Percentiles rank a stretch among this genome's conserved stretches.
phyloP scores from a whole-genome alignment of 1,140 invertebrate genomes.

The Leptestheria dahalacensis region DNA sequence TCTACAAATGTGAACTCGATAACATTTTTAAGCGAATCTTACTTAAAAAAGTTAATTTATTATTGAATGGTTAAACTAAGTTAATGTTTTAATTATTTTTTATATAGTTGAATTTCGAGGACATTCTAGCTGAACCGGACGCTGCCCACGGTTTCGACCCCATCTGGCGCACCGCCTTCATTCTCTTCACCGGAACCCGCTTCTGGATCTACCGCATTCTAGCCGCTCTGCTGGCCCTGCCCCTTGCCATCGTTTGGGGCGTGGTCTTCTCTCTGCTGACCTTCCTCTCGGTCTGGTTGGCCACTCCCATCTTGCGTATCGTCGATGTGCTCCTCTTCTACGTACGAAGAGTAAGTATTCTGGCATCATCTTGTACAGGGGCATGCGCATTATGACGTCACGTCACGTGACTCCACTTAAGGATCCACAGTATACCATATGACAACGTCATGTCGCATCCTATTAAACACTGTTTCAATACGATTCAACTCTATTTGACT shows the following conservation, averaged over 20 bases:
- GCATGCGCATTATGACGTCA: too few relatives aligned
- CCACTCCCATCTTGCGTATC: slow-evolving; percentile 26
- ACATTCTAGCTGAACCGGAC: slow-evolving; percentile 36
- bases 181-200: slow-evolving; percentile 31
- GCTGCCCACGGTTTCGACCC: slow-evolving; percentile 31
- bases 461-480: too few relatives aligned
- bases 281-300: slow-evolving; percentile 29
- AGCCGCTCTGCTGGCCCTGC: slow-evolving; percentile 26
- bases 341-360: slow-evolving; percentile 22
- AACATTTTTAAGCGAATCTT: too few relatives aligned
- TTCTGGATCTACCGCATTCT: slow-evolving; percentile 30
- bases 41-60: too few relatives aligned
- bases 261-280: slow-evolving; percentile 30
- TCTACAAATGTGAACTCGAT: too few relatives aligned
- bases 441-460: too few relatives aligned
- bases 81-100: slow-evolving; percentile 9
- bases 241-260: slow-evolving; percentile 31
- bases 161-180: slow-evolving; percentile 31
- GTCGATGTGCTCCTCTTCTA: slow-evolving; percentile 23
- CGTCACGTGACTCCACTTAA: too few relatives aligned
- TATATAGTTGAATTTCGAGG: slow-evolving; percentile 31
- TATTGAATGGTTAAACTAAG: too few relatives aligned
- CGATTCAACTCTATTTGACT: too few relatives aligned
- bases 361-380: too few relatives aligned
- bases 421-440: too few relatives aligned